phyloP scores from a whole-genome alignment of 2,113 vertebrate genomes.

The Pycnonotus jocosus region DNA sequence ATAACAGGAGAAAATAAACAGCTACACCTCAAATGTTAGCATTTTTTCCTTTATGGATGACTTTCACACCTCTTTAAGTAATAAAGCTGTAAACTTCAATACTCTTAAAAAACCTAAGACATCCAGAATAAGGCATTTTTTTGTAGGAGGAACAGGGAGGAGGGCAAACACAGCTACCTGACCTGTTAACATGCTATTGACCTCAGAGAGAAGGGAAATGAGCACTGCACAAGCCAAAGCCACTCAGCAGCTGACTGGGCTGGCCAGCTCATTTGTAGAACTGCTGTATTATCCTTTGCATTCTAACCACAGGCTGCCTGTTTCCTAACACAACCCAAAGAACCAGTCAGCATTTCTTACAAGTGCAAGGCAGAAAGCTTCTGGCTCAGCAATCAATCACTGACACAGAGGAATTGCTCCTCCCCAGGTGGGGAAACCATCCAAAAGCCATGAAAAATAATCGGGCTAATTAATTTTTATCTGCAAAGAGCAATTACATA shows the following conservation, averaged over 20 bases:
- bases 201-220: not conserved
- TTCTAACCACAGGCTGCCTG: conserved; percentile 61
- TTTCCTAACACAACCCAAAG: conserved; percentile 50
- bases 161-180: not conserved
- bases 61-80: not conserved
- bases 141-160: not conserved
- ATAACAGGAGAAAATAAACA: not conserved
- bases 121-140: not conserved
- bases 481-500: conserved; percentile 95
- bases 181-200: fast-evolving
- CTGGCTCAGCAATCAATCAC: conserved; percentile 91
- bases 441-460: conserved; percentile 91
- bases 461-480: conserved; percentile 98
- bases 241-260: not conserved
- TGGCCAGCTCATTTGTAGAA: conserved; percentile 42
- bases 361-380: conserved; percentile 57
- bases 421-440: conserved; percentile 93
- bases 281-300: conserved; percentile 61
- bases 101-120: not conserved
- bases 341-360: not conserved
- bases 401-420: conserved; percentile 88
- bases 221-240: not conserved
- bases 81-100: not conserved
- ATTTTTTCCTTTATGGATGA: not conserved
- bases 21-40: not conserved